Conservation (phyloP, 1,140 invertebrate species). For the Phocides pigmalion region DNA sequence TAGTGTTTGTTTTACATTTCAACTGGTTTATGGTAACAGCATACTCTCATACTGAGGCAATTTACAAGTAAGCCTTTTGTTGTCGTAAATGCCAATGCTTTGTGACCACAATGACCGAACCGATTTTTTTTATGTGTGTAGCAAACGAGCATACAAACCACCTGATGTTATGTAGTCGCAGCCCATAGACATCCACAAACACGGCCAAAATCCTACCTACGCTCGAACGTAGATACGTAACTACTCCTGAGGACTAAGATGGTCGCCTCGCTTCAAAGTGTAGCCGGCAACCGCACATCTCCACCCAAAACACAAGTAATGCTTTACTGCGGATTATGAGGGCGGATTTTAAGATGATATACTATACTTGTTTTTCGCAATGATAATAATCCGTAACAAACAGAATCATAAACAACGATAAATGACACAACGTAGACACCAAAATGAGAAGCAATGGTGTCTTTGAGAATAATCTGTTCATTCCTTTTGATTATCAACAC, state of each 20-base stretch:
- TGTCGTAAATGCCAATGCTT: background rate
- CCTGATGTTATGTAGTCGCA: no score
- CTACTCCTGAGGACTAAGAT: no score
- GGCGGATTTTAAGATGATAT: no score
- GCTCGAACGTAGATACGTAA: no score
- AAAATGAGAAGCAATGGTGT: slow-evolving; percentile 7
- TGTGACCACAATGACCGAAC: background rate
- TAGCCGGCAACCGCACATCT: no score
- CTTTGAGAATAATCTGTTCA: background rate
- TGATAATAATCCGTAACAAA: background rate
- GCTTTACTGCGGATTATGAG: no score
- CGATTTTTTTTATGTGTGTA: background rate
- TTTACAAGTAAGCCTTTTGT: background rate
- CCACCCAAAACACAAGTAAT: no score
- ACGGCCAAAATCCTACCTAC: no score
- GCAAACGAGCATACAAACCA: no score
- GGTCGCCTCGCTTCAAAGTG: no score
- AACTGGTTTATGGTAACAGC: slow-evolving; percentile 1
- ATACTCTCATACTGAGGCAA: background rate
- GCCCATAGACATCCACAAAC: no score
- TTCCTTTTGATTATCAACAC: slow-evolving; percentile 18
- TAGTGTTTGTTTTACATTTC: background rate
- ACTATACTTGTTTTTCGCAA: background rate
- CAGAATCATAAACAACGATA: background rate
- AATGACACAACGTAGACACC: background rate